Evolutionary conservation across 2,888 invertebrate genomes (phyloP), one percentile per base, ranked within the genome.

Genomic region (Alentia gelatinosa): DNA sequence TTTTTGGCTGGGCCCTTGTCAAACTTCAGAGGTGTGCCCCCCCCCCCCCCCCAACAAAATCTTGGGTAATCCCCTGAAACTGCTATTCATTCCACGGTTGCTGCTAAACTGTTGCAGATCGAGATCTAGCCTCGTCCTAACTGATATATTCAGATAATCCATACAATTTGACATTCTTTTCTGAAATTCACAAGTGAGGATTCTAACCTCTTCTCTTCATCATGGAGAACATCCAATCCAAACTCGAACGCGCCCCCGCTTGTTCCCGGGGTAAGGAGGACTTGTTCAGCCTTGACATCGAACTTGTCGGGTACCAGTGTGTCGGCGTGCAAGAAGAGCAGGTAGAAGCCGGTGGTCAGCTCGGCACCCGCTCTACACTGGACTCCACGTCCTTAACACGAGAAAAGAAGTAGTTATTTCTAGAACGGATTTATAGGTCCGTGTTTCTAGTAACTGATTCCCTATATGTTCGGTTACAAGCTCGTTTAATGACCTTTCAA

Each of bases 291-390:
- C 12, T 89, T 84, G n/a, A 89, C 33, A 90, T 94, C 93, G 92
- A 91, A 94, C 89, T 93, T 83, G 23, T 90, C 42, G 56, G 94
- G 94, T 12, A 94, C 75, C 63, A 39, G 68, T 15, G 93, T 92
- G 74, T 94, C 94, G 56, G 92, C 93, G 92, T 94, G 94, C 9
- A 94, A 89, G 91, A 94, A 94, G 42, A 94, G 74, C 5, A 93
- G 84, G 63, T 92, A 91, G 37, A 93, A 93, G 37, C 94, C 94
- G 12, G 86, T 91, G 1, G 93, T 92, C 35, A 30, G 91, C 23
- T 91, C 84, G 1, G 92, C 92, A 0, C 93, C 94, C 5, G 88
- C 68, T n/a, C 90, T 83, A 68, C 92, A 90, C 91, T 94, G 94
- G n/a, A 90, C 83, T 0, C 94, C 94, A 75, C 94, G 91, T 79